Conservation (phyloP, 1,140 invertebrate genomes). For the roundworm (Caenorhabditis elegans) region DNA sequence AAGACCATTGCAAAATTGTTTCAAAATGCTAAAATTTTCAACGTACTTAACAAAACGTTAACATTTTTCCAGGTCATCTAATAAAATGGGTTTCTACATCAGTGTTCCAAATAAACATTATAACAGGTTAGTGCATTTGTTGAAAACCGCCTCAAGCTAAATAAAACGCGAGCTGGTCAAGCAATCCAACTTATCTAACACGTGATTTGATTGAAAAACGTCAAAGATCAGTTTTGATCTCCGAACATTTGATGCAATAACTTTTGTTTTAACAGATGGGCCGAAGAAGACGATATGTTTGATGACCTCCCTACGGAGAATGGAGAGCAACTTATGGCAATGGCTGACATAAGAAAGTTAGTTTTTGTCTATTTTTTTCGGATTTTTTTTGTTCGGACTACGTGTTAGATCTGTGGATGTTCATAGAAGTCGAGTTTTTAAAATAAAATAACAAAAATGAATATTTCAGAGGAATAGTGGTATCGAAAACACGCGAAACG, state of each 20-base stretch:
- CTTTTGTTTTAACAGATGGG: background rate
- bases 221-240: background rate
- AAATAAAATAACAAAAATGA: background rate
- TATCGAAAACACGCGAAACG: background rate
- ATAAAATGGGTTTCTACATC: constrained; percentile 6
- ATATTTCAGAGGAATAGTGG: background rate
- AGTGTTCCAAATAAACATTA: constrained; percentile 13
- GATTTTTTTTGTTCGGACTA: background rate
- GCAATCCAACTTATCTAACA: background rate
- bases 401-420: too few relatives aligned
- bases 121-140: background rate
- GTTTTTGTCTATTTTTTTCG: background rate
- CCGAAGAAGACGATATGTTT: constrained; percentile 20
- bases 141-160: background rate
- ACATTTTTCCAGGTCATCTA: background rate
- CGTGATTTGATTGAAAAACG: background rate
- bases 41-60: too few relatives aligned
- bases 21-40: too few relatives aligned
- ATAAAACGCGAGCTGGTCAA: too few relatives aligned
- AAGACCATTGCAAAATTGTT: too few relatives aligned
- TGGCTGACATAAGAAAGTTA: background rate
- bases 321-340: constrained; percentile 16
- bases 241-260: background rate
- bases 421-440: background rate
- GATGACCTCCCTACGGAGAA: constrained; percentile 24